Evolutionary conservation across 2,797 vertebrate species (phyloP).

Genomic region (Microtus agrestis): DNA sequence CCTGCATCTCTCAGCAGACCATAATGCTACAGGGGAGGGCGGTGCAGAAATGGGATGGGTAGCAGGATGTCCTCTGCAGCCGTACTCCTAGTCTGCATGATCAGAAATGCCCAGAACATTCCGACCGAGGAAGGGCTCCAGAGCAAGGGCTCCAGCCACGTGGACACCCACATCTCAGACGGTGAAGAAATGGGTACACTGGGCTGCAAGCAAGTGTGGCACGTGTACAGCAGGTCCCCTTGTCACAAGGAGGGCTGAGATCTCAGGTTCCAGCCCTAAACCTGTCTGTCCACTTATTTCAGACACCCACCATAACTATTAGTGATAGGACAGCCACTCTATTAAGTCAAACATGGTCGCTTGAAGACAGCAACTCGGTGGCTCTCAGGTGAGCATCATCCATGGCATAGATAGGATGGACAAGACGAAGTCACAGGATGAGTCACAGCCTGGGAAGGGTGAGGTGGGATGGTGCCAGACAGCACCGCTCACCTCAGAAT

Average conservation of each 20-base stretch:
- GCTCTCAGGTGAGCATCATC: neutral
- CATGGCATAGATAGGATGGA: neutral
- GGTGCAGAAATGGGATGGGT: neutral
- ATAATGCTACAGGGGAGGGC: neutral
- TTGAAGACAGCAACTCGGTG: neutral
- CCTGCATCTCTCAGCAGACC: neutral
- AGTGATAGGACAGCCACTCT: neutral
- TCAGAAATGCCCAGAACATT: neutral
- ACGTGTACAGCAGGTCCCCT: fast-evolving
- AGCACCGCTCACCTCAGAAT: neutral
- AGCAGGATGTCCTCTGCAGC: neutral
- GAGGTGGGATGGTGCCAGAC: neutral
- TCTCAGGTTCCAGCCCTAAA: neutral
- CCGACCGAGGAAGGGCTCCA: neutral
- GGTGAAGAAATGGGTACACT: neutral
- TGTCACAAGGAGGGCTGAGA: no score
- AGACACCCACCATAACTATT: no score
- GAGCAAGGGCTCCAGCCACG: neutral
- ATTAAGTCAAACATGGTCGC: neutral
- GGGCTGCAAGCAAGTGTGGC: no score
- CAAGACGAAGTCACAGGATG: neutral
- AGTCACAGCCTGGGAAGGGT: neutral
- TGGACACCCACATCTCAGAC: neutral
- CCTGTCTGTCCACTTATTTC: neutral
- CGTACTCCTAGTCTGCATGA: neutral